phyloP scores from a whole-genome alignment of 2,797 vertebrate genomes.

The Intellagama lesueurii region DNA sequence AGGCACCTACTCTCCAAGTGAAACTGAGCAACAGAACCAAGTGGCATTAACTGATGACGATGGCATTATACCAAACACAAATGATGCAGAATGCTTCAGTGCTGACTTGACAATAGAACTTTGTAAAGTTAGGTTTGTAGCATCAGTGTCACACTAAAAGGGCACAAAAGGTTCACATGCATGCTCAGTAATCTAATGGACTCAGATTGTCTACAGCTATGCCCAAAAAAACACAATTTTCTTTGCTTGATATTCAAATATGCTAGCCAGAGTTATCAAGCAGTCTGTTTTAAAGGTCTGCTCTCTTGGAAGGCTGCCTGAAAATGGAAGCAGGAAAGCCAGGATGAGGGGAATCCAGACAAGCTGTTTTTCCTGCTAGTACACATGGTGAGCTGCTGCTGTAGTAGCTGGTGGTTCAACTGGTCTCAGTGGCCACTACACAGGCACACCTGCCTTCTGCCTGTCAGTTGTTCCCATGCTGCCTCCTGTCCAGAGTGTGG shows the following conservation, averaged over 20 bases:
- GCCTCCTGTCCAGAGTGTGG: background rate
- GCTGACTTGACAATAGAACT: background rate
- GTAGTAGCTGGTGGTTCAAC: background rate
- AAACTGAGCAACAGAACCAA: background rate
- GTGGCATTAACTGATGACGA: background rate
- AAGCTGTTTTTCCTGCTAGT: background rate
- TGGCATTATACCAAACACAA: background rate
- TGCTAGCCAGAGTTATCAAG: background rate
- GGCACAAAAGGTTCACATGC: background rate
- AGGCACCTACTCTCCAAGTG: background rate
- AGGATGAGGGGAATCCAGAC: background rate
- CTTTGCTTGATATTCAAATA: background rate
- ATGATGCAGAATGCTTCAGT: background rate
- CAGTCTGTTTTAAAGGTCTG: background rate
- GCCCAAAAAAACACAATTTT: conserved; percentile 10
- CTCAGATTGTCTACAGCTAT: background rate
- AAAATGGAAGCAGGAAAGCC: background rate
- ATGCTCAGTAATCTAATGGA: background rate
- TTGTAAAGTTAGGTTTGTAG: background rate
- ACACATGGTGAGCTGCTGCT: background rate
- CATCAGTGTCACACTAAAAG: background rate
- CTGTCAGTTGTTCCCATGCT: background rate
- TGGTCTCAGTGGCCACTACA: background rate
- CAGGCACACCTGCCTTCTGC: background rate
- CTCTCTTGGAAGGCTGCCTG: background rate